Conservation (phyloP, 2,113 vertebrate genomes). For the Oxyura jamaicensis region DNA sequence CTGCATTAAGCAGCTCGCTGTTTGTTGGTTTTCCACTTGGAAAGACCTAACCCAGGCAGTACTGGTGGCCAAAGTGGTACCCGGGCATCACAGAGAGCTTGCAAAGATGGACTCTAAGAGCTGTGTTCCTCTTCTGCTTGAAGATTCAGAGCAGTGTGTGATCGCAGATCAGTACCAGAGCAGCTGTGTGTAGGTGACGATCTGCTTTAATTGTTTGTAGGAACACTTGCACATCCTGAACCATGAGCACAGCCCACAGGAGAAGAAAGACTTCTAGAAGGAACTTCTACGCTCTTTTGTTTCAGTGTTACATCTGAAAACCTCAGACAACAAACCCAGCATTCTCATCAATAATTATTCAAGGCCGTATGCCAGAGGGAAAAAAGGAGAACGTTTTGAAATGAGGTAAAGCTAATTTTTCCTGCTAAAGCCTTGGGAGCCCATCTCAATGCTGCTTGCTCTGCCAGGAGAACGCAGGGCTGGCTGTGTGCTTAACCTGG, state of each 20-base stretch:
- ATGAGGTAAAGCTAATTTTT: not conserved
- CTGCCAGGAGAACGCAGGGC: not conserved
- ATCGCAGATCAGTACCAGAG: not conserved
- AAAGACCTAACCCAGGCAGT: not conserved
- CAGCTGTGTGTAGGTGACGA: not conserved
- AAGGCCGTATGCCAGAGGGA: not conserved
- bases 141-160: not conserved
- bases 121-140: not conserved
- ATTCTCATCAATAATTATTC: not conserved
- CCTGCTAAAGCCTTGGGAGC: not conserved
- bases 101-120: not conserved
- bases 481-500: not conserved
- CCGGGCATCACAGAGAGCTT: not conserved
- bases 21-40: not conserved
- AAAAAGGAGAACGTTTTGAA: not conserved
- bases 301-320: not conserved
- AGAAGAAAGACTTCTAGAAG: not conserved
- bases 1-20: not conserved
- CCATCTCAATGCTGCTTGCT: rapidly evolving
- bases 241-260: not conserved
- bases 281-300: not conserved
- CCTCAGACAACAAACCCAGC: rapidly evolving
- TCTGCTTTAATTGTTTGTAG: not conserved
- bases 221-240: not conserved
- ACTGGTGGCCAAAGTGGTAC: not conserved